Percentiles rank a stretch among this genome's conserved stretches.
These are phyloP conservation scores for Notolabrus celidotus DNA, from an alignment of 2,797 vertebrate genomes.

Conservation along the genomic window DNA sequence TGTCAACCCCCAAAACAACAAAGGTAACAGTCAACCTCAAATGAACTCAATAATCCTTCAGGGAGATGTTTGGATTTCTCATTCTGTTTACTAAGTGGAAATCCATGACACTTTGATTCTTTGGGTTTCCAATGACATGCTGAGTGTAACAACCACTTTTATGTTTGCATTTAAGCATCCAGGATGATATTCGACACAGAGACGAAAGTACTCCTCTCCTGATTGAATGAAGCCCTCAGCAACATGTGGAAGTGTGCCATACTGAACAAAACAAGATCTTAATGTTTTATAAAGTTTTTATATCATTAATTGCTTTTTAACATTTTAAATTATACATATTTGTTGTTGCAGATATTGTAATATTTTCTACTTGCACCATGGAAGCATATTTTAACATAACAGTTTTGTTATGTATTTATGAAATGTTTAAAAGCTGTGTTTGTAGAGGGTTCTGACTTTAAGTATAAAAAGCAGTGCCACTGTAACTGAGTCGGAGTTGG, in stretches of 20 bases:
- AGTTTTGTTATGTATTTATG: constrained; percentile 1
- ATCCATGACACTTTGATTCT: not conserved
- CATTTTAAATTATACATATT: constrained; percentile 7
- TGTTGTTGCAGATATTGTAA: not conserved
- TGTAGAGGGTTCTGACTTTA: not conserved
- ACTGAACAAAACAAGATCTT: not conserved
- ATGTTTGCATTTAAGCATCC: constrained; percentile 52
- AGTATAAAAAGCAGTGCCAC: not conserved
- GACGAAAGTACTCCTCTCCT: constrained; percentile 73
- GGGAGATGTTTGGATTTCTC: too few species aligned
- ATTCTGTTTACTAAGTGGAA: not conserved
- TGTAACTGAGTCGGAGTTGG: not conserved
- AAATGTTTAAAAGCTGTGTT: not conserved
- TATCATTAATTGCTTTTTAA: constrained; percentile 20
- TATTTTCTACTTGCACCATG: constrained; percentile 1
- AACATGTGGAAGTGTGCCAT: not conserved
- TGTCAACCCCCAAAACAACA: constrained; percentile 38
- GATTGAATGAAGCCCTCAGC: constrained; percentile 31
- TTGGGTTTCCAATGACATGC: not conserved
- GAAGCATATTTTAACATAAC: not conserved
- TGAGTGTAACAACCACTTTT: constrained; percentile 18
- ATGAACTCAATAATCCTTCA: not conserved
- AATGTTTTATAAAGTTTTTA: not conserved
- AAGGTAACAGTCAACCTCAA: constrained; percentile 67
- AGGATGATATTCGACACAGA: not conserved